These are phyloP conservation scores for Gymnopithys bicolor DNA, from an alignment of 2,797 vertebrate genomes.

Conservation along the genomic window DNA sequence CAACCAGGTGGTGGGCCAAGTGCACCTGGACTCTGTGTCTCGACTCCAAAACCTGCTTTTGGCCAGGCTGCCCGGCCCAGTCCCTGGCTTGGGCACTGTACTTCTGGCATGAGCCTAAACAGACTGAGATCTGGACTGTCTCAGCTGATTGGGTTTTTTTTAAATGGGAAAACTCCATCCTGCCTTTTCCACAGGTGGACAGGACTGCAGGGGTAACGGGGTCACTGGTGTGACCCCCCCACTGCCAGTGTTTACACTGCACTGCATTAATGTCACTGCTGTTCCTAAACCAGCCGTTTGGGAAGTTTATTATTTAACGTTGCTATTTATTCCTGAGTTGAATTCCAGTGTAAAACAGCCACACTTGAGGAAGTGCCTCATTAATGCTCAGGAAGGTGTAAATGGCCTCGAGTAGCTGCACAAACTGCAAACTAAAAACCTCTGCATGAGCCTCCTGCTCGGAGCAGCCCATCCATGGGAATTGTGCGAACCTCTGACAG, in stretches of 20 bases:
- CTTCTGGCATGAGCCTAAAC: neutral
- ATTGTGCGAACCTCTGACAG: neutral
- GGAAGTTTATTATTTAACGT: neutral
- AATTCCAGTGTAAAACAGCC: constrained; percentile 25
- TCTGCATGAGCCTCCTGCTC: neutral
- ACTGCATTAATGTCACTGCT: neutral
- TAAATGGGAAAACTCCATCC: neutral
- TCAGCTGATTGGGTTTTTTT: neutral
- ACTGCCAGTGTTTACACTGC: neutral
- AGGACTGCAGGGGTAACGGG: neutral
- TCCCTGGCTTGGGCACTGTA: neutral
- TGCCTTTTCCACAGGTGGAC: neutral
- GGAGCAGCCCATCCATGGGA: neutral
- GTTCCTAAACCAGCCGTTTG: neutral
- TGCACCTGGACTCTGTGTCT: accelerated
- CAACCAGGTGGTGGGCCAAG: accelerated
- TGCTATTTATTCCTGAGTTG: constrained; percentile 34
- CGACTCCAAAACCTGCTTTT: accelerated
- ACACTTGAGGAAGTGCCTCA: neutral
- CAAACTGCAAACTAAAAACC: neutral
- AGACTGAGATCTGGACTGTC: neutral
- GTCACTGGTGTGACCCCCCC: accelerated
- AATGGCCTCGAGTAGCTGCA: neutral
- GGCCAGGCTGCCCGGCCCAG: accelerated
- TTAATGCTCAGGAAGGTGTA: constrained; percentile 15